phyloP scores from a whole-genome alignment of 2,888 invertebrate genomes.

The Eugnorisma glareosa region DNA sequence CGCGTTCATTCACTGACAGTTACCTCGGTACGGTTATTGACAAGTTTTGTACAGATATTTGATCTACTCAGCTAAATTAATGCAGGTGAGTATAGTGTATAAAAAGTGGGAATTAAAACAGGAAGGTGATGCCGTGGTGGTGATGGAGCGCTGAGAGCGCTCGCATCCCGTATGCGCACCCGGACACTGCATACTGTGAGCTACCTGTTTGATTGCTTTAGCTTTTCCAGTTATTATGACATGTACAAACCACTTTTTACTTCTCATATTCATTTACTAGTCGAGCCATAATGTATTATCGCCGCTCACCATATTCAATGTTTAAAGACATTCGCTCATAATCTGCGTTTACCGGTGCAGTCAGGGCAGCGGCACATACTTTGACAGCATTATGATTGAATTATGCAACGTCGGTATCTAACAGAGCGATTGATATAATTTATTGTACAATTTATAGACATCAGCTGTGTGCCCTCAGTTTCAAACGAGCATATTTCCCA shows the following conservation, averaged over 20 bases:
- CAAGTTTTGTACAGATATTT: conserved; percentile 62
- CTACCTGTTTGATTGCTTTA: conserved; percentile 78
- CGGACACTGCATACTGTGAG: conserved; percentile 83
- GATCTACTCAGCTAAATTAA: conserved; percentile 70
- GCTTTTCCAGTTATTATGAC: conserved; percentile 82
- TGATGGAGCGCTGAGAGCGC: conserved; percentile 82
- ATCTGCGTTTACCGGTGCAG: conserved; percentile 54
- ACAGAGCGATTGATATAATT: conserved; percentile 82
- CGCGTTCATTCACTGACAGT: conserved; percentile 17
- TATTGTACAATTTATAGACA: conserved; percentile 87
- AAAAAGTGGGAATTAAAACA: conserved; percentile 84
- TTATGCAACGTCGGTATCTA: conserved; percentile 82
- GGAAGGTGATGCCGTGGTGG: conserved; percentile 78
- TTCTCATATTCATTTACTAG: conserved; percentile 67
- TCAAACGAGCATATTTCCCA: conserved; percentile 90
- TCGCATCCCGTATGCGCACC: conserved; percentile 81
- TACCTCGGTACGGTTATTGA: conserved; percentile 63
- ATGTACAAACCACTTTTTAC: conserved; percentile 76
- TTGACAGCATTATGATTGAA: conserved; percentile 81
- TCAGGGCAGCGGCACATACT: conserved; percentile 67
- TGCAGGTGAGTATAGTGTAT: conserved; percentile 77
- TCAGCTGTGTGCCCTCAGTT: conserved; percentile 79
- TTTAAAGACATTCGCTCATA: conserved; percentile 54
- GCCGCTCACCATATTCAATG: conserved; percentile 60
- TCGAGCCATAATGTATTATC: conserved; percentile 62